phyloP scores from a whole-genome alignment of 2,113 vertebrate species.

The Etia nguti region DNA sequence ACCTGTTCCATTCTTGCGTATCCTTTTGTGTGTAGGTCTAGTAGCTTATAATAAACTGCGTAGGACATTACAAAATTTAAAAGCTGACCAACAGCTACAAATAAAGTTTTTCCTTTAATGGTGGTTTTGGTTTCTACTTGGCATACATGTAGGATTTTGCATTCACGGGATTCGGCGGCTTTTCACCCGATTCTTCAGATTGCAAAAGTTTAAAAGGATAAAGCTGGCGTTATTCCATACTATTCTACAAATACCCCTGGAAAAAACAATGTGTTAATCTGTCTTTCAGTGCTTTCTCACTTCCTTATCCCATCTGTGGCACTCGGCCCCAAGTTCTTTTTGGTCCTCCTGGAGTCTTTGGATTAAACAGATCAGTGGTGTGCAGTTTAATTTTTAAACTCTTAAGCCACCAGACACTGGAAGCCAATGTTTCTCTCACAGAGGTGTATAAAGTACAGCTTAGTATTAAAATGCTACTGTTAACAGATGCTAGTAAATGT shows the following conservation, averaged over 20 bases:
- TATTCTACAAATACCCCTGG: neutral
- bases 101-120: neutral
- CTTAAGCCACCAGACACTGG: neutral
- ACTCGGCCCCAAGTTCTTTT: neutral
- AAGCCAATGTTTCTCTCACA: neutral
- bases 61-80: neutral
- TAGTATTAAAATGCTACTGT: neutral
- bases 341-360: neutral
- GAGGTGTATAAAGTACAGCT: neutral
- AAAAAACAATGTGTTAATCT: neutral
- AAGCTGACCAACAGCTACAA: neutral
- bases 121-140: neutral
- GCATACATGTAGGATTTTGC: neutral
- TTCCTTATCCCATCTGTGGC: neutral
- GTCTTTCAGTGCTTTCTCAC: neutral
- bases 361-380: neutral
- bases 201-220: neutral
- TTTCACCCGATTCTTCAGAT: neutral
- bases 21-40: neutral
- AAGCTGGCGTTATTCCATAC: neutral
- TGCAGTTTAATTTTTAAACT: neutral
- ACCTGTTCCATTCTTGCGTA: neutral
- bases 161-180: neutral
- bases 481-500: neutral
- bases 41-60: neutral